Percentiles rank a stretch among this genome's conserved stretches.
Evolutionary conservation across 2,797 vertebrate genomes (phyloP).

Genomic region (Notoglanidium macrostoma): DNA sequence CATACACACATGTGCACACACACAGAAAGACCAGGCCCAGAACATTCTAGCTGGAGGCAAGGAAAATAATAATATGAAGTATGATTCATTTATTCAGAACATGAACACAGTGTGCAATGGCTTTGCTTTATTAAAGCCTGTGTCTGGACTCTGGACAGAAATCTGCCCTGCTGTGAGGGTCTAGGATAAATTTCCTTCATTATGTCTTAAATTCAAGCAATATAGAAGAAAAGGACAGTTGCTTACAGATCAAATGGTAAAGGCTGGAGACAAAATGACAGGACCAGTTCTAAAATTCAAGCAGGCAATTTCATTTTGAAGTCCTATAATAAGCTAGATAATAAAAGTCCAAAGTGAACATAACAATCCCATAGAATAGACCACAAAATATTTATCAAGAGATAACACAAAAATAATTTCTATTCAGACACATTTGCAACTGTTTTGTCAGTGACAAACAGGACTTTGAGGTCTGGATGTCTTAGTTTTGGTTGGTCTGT

Average conservation of each 20-base stretch:
- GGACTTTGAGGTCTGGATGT: slow-evolving; percentile 14
- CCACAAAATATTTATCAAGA: background rate
- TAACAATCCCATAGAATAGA: slow-evolving; percentile 4
- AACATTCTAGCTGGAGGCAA: slow-evolving; percentile 32
- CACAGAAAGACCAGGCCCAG: slow-evolving; percentile 15
- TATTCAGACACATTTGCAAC: slow-evolving; percentile 31
- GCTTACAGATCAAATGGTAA: background rate
- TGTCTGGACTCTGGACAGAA: slow-evolving; percentile 18
- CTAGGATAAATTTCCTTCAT: background rate
- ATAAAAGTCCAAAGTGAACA: background rate
- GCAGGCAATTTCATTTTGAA: slow-evolving; percentile 4
- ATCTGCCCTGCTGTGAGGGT: slow-evolving; percentile 11
- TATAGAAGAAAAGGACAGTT: background rate
- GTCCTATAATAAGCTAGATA: background rate
- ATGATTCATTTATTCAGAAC: slow-evolving; percentile 36
- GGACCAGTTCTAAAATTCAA: background rate
- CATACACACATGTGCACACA: slow-evolving; percentile 1
- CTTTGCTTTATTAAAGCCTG: background rate
- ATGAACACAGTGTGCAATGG: slow-evolving; percentile 7
- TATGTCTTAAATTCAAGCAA: slow-evolving; percentile 19
- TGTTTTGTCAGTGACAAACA: slow-evolving; percentile 28
- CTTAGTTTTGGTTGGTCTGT: slow-evolving; percentile 23
- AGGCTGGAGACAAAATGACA: background rate
- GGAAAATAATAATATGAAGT: slow-evolving; percentile 34
- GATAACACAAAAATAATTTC: slow-evolving; percentile 9